A percentile compares a stretch with the other conserved stretches of the same genome.
These are phyloP conservation scores for Rachycentron canadum DNA, from an alignment of 2,797 vertebrate species.

Conservation along the genomic window DNA sequence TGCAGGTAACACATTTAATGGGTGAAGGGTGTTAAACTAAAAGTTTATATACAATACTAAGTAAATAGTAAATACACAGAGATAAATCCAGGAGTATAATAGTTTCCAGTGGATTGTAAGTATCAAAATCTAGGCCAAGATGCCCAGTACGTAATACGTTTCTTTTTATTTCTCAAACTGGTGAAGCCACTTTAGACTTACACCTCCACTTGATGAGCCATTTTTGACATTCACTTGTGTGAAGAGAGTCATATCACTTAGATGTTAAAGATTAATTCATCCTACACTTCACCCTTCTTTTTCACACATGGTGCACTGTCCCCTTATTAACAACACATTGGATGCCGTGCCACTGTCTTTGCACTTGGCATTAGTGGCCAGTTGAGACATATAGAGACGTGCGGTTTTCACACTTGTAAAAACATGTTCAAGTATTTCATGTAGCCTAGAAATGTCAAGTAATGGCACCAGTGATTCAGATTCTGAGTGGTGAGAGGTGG, in stretches of 20 bases:
- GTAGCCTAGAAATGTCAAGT: constrained; percentile 59
- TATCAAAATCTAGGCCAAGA: not conserved
- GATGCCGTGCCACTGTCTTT: constrained; percentile 41
- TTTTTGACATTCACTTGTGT: constrained; percentile 25
- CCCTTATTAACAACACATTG: constrained; percentile 49
- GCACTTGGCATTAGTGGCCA: constrained; percentile 54
- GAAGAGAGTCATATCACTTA: constrained; percentile 41
- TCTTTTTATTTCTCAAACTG: too few species aligned
- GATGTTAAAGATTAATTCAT: constrained; percentile 60
- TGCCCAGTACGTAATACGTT: too few species aligned
- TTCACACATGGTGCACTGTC: constrained; percentile 33
- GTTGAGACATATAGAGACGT: constrained; percentile 42
- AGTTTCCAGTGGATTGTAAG: not conserved
- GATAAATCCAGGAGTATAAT: not conserved
- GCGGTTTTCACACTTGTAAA: constrained; percentile 43
- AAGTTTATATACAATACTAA: not conserved
- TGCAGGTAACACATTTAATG: not conserved
- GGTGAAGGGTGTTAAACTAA: not conserved
- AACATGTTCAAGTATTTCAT: constrained; percentile 41
- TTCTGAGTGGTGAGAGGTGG: constrained; percentile 28
- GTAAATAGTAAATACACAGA: not conserved
- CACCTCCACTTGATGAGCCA: constrained; percentile 29
- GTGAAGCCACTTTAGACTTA: constrained; percentile 13
- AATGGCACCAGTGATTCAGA: constrained; percentile 36
- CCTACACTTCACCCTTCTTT: constrained; percentile 40